Conservation (phyloP, 2,113 vertebrate species). For the Myanophis thanlyinensis region DNA sequence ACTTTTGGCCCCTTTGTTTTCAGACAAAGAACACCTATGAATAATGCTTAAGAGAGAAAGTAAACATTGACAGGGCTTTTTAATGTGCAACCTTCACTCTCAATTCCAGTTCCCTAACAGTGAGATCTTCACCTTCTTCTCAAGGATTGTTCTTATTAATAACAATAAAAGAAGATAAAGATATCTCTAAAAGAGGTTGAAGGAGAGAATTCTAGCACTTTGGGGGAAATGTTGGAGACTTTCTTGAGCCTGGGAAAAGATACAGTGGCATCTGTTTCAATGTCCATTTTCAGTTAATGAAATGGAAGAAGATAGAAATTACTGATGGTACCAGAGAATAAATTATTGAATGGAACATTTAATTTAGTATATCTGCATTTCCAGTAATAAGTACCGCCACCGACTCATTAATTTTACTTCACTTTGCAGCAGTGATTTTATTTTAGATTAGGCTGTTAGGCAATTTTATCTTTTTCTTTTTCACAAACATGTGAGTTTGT, state of each 20-base stretch:
- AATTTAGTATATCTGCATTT: background rate
- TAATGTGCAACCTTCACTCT: conserved; percentile 59
- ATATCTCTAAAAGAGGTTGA: conserved; percentile 33
- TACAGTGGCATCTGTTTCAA: conserved; percentile 10
- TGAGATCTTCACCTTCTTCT: conserved; percentile 46
- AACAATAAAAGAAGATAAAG: conserved; percentile 30
- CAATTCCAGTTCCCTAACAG: conserved; percentile 58
- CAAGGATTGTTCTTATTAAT: conserved; percentile 22
- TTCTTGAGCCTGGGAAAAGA: conserved; percentile 11
- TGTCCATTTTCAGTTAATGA: conserved; percentile 27
- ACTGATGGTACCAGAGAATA: background rate
- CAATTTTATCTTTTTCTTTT: background rate
- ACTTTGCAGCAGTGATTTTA: background rate
- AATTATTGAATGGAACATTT: background rate
- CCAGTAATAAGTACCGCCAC: background rate
- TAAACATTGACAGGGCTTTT: conserved; percentile 52
- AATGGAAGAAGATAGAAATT: background rate
- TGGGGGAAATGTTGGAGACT: conserved; percentile 19
- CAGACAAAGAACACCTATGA: conserved; percentile 56
- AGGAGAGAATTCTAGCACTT: conserved; percentile 6
- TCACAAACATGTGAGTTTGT: background rate
- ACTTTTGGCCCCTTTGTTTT: conserved; percentile 55
- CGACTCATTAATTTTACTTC: background rate
- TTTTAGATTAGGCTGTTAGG: background rate
- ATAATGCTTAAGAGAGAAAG: conserved; percentile 60